Base-by-base conservation (phyloP, 92 coral and sea anemone species). In the Parazoanthus darwini region DNA sequence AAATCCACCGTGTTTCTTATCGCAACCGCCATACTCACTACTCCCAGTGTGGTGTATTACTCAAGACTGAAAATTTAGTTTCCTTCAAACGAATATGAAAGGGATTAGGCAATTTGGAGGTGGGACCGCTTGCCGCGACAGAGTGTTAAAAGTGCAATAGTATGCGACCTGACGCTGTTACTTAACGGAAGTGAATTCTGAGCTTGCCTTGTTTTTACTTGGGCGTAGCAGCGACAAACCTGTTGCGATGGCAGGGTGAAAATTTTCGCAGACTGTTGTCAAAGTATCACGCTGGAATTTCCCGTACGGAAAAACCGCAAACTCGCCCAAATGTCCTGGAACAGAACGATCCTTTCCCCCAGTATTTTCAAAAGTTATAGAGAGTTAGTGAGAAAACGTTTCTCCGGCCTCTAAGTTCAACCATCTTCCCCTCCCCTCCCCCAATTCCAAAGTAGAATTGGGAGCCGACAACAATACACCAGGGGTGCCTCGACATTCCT, bases 111-210 rank as follows among this genome's bases (percentile, higher is more conserved):
- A 80, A 80, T 56, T 54, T 54, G n/a, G 13, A 80, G 84, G 44
- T 80, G 72, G 71, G 85, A 80, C 85, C 73, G 46, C 85, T 58
- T 42, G 73, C 85, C 46, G 85, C 22, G 85, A 58, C 46, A 33
- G 44, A 18, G 25, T 13, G 59, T 54, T 13, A 54, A 15, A 54
- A 54, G 20, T 54, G 59, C 59, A 54, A 78, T 10, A 36, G 37
- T 6, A 56, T 18, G 72, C 38, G 59, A 33, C 72, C 68, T 35
- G 77, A 11, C 38, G 11, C 38, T 46, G 82, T 79, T 48, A 79
- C 66, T 33, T 50, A 84, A 84, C 87, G 87, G 87, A 84, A 84
- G 77, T 84, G 78, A 26, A 71, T 71, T 38, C 43, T 11, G 36
- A 44, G 26, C 87, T 18, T 3, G 78, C 39, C 29, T 72, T 70